Percentiles rank a stretch among this genome's conserved stretches.
Evolutionary conservation across 2,888 invertebrate species (phyloP).

Genomic region (Colletes collaris): DNA sequence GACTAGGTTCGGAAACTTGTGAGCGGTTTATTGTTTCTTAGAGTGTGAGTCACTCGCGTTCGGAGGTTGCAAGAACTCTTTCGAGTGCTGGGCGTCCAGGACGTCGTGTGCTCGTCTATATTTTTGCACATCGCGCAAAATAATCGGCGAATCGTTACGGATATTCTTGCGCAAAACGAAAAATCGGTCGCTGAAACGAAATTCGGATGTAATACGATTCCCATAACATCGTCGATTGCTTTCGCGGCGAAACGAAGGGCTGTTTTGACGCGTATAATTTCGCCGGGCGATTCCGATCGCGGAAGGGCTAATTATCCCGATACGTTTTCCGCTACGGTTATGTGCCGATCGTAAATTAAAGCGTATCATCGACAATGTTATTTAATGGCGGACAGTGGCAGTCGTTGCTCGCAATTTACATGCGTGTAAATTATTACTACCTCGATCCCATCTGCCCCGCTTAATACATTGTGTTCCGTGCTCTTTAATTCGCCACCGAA

Average conservation of each 20-base stretch:
- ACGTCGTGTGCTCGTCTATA: slow-evolving; percentile 9
- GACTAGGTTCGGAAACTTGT: slow-evolving; percentile 20
- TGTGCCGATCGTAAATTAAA: slow-evolving; percentile 43
- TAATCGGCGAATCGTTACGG: neutral
- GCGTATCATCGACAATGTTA: slow-evolving; percentile 35
- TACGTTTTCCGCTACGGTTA: slow-evolving; percentile 6
- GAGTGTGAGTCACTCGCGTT: slow-evolving; percentile 36
- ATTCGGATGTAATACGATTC: too few relatives aligned
- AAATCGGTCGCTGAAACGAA: too few relatives aligned
- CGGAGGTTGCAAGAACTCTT: slow-evolving; percentile 10
- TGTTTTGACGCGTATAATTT: slow-evolving; percentile 41
- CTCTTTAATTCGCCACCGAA: slow-evolving; percentile 11
- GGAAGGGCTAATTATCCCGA: slow-evolving; percentile 36
- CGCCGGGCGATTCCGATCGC: slow-evolving; percentile 21
- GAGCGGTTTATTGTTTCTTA: slow-evolving; percentile 38
- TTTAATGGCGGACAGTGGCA: slow-evolving; percentile 38
- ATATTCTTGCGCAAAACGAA: too few relatives aligned
- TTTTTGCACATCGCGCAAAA: slow-evolving; percentile 14
- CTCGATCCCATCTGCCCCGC: neutral
- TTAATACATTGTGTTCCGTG: slow-evolving; percentile 10
- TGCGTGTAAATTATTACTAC: slow-evolving; percentile 40
- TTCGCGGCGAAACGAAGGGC: slow-evolving; percentile 1
- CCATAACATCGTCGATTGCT: neutral
- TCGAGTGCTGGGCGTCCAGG: slow-evolving; percentile 5
- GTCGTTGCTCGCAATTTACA: slow-evolving; percentile 34